Percentiles rank a stretch among this genome's conserved stretches.
Conservation (phyloP, 2,113 vertebrate species). For the Bos javanicus region DNA sequence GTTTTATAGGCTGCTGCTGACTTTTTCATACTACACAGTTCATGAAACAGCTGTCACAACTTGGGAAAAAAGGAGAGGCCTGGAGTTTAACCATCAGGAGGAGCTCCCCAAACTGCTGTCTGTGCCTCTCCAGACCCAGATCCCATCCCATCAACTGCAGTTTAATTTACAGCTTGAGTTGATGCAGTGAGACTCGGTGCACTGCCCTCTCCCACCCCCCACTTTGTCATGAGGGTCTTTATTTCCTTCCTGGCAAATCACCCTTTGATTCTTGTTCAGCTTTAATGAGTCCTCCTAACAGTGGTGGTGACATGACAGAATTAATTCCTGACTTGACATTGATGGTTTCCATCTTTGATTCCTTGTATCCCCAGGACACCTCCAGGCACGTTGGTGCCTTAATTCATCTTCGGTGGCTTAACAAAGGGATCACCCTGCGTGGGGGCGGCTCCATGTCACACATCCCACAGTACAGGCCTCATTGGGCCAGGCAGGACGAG, state of each 20-base stretch:
- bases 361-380: not conserved
- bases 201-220: fast-evolving
- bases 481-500: not conserved
- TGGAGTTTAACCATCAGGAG: not conserved
- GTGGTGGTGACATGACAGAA: fast-evolving
- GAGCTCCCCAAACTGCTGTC: fast-evolving
- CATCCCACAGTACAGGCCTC: not conserved
- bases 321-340: not conserved
- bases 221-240: not conserved
- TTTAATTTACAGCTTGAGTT: not conserved
- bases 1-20: slow-evolving; percentile 95
- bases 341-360: not conserved
- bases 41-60: slow-evolving; percentile 84
- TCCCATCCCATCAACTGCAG: fast-evolving
- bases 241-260: not conserved
- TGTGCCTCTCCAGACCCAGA: fast-evolving
- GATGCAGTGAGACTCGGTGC: fast-evolving
- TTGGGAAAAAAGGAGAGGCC: not conserved
- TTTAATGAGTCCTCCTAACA: not conserved
- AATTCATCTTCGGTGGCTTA: not conserved
- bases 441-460: not conserved
- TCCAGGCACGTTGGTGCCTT: not conserved
- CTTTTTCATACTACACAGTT: slow-evolving; percentile 92
- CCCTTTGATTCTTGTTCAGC: not conserved
- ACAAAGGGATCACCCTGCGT: fast-evolving